These are phyloP conservation scores for Automeris io DNA, from an alignment of 2,888 invertebrate genomes.

Conservation along the genomic window DNA sequence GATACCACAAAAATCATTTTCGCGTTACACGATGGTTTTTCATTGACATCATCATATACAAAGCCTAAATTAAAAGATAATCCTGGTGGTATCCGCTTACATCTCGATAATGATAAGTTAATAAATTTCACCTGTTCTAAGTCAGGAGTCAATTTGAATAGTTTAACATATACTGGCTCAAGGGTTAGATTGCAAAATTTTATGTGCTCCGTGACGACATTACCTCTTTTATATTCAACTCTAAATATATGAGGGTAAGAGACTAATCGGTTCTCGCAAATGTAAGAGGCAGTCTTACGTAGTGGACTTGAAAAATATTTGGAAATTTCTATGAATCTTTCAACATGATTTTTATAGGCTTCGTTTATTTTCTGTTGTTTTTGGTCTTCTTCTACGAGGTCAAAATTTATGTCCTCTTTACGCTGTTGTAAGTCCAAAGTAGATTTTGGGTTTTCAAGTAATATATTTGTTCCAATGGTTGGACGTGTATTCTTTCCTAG, in stretches of 20 bases:
- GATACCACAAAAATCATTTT: slow-evolving; percentile 63
- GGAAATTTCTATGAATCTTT: slow-evolving; percentile 61
- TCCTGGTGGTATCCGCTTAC: slow-evolving; percentile 59
- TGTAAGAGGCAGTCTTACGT: slow-evolving; percentile 56
- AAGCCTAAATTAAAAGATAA: slow-evolving; percentile 53
- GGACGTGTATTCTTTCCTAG: not conserved
- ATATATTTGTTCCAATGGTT: not conserved
- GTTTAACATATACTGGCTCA: slow-evolving; percentile 56
- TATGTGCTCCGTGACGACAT: slow-evolving; percentile 45
- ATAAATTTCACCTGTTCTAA: slow-evolving; percentile 57
- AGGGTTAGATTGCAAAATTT: slow-evolving; percentile 55
- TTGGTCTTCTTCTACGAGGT: slow-evolving; percentile 26
- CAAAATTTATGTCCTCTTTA: slow-evolving; percentile 36
- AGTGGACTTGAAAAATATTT: slow-evolving; percentile 62
- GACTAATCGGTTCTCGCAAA: slow-evolving; percentile 52
- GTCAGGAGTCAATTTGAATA: slow-evolving; percentile 56
- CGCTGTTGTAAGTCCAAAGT: slow-evolving; percentile 20
- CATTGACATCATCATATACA: slow-evolving; percentile 56
- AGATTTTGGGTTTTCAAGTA: not conserved
- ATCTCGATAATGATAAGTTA: slow-evolving; percentile 48
- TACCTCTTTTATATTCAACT: slow-evolving; percentile 52
- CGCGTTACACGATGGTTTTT: slow-evolving; percentile 38
- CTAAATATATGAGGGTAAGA: slow-evolving; percentile 49
- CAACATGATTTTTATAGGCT: slow-evolving; percentile 44
- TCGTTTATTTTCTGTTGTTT: slow-evolving; percentile 26